Base-by-base conservation (phyloP, 2,113 vertebrate species). In the Irena cyanogastra region DNA sequence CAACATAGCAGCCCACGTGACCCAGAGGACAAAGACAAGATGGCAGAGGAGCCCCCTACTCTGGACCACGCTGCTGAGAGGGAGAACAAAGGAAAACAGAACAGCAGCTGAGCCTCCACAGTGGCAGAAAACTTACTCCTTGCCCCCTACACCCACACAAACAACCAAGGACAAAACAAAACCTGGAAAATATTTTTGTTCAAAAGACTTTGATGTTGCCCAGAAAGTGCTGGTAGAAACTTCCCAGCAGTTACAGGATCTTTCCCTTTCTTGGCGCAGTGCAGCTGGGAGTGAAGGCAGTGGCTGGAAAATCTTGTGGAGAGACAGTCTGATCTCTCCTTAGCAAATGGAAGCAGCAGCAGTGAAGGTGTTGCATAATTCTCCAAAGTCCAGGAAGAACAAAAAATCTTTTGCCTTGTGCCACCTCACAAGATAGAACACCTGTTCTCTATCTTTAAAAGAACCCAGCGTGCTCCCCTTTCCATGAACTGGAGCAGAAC, bases 1-100 rank as follows among this genome's bases (percentile, higher is more conserved):
- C 15, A 30, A 11, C 1, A 1, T 6, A 35, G 31, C 19, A 23
- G 20, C 31, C 24, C 4, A 3, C 1, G 0, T 19, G 31, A 9
- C 31, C 60, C 31, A 53, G 49, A 23, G 19, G 15, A 44, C 49
- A 79, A 35, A 35, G 31, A 44, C 15, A 35, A 42, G 47, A 22
- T 22, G 37, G 23, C 8, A 41, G 39, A 45, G 15, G 16, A 53
- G 19, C 9, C 15, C 15, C 9, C 12, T 44, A 23, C 39, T 44
- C 11, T 3, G 3, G 20, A 35, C 15, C 60, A 19, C 0, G 0
- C 0, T 6, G 19, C 31, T 12, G 17, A 42, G 15, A 53, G 9
- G 44, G 20, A 30, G 39, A 42, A 37, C 26, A 65, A 23, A 54
- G 60, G 24, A 53, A 79, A 53, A 42, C 15, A 30, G 31, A 27